A percentile compares a stretch with the other conserved stretches of the same genome.
Conservation (phyloP, 1,140 invertebrate species). For the Whitmania pigra region DNA sequence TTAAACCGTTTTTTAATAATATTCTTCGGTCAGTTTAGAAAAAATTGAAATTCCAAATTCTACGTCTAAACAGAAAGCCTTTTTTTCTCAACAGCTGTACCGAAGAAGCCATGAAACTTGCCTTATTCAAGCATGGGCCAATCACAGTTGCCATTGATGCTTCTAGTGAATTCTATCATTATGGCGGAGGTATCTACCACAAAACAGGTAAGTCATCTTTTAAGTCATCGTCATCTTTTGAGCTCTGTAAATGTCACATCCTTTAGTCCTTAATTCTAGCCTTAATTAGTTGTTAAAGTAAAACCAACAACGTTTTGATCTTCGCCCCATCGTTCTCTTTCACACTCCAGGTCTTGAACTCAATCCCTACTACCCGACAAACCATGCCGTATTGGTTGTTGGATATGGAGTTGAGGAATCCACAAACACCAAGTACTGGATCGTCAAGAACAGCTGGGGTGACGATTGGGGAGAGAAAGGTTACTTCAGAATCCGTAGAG, state of each 20-base stretch:
- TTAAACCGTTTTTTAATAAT: no score
- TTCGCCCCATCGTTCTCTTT: background rate
- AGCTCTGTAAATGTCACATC: background rate
- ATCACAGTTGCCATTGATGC: slow-evolving; percentile 47
- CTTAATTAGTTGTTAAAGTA: background rate
- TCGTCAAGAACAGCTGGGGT: slow-evolving; percentile 48
- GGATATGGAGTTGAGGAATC: slow-evolving; percentile 37
- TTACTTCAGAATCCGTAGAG: slow-evolving; percentile 45
- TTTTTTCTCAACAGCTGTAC: slow-evolving; percentile 39
- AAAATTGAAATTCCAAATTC: no score
- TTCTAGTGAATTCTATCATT: slow-evolving; percentile 41
- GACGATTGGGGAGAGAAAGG: slow-evolving; percentile 45
- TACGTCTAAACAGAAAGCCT: no score
- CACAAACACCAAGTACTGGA: slow-evolving; percentile 36
- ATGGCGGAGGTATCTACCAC: slow-evolving; percentile 42
- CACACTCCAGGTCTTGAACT: background rate
- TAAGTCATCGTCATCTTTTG: slow-evolving; percentile 13
- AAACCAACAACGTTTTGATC: no score
- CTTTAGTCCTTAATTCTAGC: background rate
- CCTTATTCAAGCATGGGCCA: slow-evolving; percentile 46
- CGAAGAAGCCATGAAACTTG: slow-evolving; percentile 45
- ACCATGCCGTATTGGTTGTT: slow-evolving; percentile 40
- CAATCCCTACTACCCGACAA: slow-evolving; percentile 28
- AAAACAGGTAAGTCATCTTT: slow-evolving; percentile 30
- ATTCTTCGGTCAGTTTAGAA: no score